Base-by-base conservation (phyloP, 2,888 invertebrate genomes). In the Chymomyza procnemis region DNA sequence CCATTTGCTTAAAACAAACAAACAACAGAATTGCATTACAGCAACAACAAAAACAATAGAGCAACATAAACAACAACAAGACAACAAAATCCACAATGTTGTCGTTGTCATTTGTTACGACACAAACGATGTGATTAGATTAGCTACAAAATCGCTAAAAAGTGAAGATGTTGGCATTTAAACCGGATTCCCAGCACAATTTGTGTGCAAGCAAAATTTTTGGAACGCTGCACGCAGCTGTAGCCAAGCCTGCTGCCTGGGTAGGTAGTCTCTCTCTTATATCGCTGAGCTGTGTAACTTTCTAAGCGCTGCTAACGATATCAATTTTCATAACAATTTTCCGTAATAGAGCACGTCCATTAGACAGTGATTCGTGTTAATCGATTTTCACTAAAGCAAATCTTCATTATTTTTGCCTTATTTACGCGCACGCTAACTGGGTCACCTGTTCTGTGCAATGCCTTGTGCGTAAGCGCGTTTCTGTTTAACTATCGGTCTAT, bases 401-500 rank as follows among this genome's bases (percentile, higher is more conserved):
- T 19, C 14, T 54, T 54, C 22, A 54, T 54, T 54, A 54, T 22
- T 21, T 54, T 19, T 54, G 54, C 54, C 54, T 54, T 21, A 54
- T 48, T 55, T 34, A 26, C 6, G 8, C 26, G 26, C 6, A 64
- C 50, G n/a, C 48, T 82, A 81, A 85, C 84, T 83, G 79, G 82
- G 82, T 83, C 83, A 87, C 52, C 63, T 66, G 57, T 61, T 50
- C 50, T 50, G 12, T 8, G 16, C 48, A 50, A 50, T 18, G 54
- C 5, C 9, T 84, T 87, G 81, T 84, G 87, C 87, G 83, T 87
- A 84, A 50, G 50, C 57, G 47, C 48, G 19, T 63, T 63, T 63
- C 87, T 73, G 47, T 56, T 48, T 22, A 55, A 22, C 16, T 18
- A 46, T 47, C 48, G 34, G n/a, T 22, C 34, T 19, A 34, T 9